phyloP scores from a whole-genome alignment of 2,113 vertebrate species.

The Brachyhypopomus gauderio region DNA sequence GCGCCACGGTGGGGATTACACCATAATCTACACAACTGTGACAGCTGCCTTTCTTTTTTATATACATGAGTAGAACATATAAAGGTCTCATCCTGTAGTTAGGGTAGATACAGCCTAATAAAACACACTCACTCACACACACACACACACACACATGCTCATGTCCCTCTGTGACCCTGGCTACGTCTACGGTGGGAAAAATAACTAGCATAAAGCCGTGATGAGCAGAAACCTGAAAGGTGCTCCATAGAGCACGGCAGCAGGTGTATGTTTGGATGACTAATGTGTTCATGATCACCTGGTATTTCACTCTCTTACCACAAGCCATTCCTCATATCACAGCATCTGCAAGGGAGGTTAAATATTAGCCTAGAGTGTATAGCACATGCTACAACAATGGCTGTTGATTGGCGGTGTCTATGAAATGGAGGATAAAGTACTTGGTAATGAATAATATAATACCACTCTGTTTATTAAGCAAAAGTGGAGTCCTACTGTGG shows the following conservation, averaged over 20 bases:
- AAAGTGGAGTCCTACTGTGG: slow-evolving; percentile 50
- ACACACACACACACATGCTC: background rate
- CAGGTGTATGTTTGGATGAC: slow-evolving; percentile 64
- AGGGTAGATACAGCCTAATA: no score
- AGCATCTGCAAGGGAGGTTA: slow-evolving; percentile 57
- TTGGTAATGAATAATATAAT: slow-evolving; percentile 64
- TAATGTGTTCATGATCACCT: slow-evolving; percentile 61
- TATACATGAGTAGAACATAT: slow-evolving; percentile 63
- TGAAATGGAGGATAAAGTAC: slow-evolving; percentile 61
- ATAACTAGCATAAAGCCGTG: slow-evolving; percentile 30
- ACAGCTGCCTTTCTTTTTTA: slow-evolving; percentile 12
- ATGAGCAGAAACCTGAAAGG: slow-evolving; percentile 41
- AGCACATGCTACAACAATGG: slow-evolving; percentile 51
- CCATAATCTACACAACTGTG: background rate
- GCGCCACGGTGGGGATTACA: slow-evolving; percentile 18
- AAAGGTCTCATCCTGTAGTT: slow-evolving; percentile 65
- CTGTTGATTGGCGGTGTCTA: slow-evolving; percentile 62
- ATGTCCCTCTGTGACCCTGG: background rate
- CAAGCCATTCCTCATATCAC: slow-evolving; percentile 50
- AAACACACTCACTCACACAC: background rate
- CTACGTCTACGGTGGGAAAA: slow-evolving; percentile 11
- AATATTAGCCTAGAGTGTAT: slow-evolving; percentile 64
- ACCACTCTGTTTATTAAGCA: slow-evolving; percentile 62
- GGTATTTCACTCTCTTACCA: slow-evolving; percentile 51
- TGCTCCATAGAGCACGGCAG: slow-evolving; percentile 50